A percentile compares a stretch with the other conserved stretches of the same genome.
Conservation (phyloP, 2,888 invertebrate genomes). For the Nemoura dubitans region DNA sequence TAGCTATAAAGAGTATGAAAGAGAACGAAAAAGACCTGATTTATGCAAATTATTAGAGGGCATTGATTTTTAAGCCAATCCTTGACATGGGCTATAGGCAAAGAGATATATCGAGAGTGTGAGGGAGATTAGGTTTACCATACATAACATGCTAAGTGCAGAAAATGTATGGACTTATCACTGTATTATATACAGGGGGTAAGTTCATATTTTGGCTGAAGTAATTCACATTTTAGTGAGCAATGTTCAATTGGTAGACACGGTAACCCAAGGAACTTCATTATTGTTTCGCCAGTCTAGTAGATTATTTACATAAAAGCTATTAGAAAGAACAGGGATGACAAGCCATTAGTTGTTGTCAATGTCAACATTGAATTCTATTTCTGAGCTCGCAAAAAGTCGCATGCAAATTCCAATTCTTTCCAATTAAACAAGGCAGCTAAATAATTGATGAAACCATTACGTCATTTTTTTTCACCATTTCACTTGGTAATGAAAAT, state of each 20-base stretch:
- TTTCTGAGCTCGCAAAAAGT: background rate
- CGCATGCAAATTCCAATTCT: constrained; percentile 2
- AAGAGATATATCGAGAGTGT: background rate
- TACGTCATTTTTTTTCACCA: background rate
- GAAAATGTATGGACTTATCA: too few species aligned
- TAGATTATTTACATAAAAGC: constrained; percentile 7
- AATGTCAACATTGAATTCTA: background rate
- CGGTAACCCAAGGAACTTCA: background rate
- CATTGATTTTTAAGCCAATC: background rate
- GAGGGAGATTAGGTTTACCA: background rate
- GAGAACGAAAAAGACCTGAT: background rate
- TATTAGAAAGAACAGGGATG: background rate
- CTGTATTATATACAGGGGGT: background rate
- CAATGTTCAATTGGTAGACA: background rate
- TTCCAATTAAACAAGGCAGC: background rate
- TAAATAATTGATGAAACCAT: background rate
- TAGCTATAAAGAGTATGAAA: background rate
- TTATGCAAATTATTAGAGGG: background rate
- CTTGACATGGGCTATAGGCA: background rate
- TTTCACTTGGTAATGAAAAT: background rate
- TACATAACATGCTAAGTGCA: too few species aligned
- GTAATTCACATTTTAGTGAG: background rate
- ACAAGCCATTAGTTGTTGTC: background rate
- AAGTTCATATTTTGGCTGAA: background rate
- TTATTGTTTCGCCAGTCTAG: background rate